Evolutionary conservation across 2,797 vertebrate genomes (phyloP), one percentile per base, ranked within the genome.

Genomic region (Buceros bicornis): DNA sequence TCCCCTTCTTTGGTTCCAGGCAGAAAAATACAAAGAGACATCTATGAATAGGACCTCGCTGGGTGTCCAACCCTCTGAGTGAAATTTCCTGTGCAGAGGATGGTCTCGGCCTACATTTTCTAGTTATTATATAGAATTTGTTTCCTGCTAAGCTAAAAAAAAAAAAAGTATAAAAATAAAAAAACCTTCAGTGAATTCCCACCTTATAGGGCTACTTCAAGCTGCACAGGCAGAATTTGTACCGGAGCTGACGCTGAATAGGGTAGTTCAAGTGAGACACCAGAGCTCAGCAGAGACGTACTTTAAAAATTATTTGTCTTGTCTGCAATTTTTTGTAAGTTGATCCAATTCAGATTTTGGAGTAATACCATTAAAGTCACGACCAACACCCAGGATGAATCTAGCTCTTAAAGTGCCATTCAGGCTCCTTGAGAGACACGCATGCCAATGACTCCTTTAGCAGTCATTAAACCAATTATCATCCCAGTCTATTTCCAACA

Each of bases 381-480:
- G 95, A 87, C 70, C 91, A 95, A 91, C 90, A 91, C 85, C 66
- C 83, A 88, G 88, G 80, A 96, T 80, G 93, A 94, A 88, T 90
- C 70, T 67, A 58, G 77, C 85, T 94, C 93, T 91, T 96, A 88
- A 94, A 96, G 93, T 95, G 83, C 82, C 53, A 94, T 95, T 95
- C 93, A 95, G 94, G 53, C 70, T 96, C 50, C 91, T 95, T 95
- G 90, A 95, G 89, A 96, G 82, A 87, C 60, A 57, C 43, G 25
- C 90, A 87, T 97, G 81, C 94, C 93, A 92, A 80, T 84, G 94
- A 96, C 94, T 97, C 91, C 90, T 96, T 93, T 93, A 95, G 86
- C 73, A 96, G 93, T 95, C 96, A 97, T 97, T 97, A 97, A 96
- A 94, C 96, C 95, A 96, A 96, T 96, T 96, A 95, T 97, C 96